Conservation (phyloP, 1,140 invertebrate species). For the Laupala kohalensis region DNA sequence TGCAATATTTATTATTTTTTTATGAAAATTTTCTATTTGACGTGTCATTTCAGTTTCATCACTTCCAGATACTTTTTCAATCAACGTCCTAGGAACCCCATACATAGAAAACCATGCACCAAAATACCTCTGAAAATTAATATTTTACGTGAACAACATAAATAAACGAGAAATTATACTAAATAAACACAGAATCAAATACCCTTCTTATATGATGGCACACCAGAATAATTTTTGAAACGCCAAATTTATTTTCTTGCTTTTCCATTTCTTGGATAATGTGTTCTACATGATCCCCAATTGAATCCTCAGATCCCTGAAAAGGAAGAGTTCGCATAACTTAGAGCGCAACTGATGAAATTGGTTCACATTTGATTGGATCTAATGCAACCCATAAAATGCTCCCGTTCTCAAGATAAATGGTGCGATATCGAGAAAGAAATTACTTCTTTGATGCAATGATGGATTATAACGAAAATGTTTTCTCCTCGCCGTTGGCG, state of each 20-base stretch:
- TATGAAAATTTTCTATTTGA: not conserved
- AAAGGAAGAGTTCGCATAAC: no score
- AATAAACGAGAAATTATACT: not conserved
- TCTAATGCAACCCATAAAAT: no score
- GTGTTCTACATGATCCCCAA: not conserved
- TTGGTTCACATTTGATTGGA: no score
- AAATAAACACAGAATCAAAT: not conserved
- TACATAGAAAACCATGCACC: not conserved
- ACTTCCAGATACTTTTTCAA: not conserved
- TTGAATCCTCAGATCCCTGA: not conserved
- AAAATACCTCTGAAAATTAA: not conserved
- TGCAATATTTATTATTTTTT: not conserved
- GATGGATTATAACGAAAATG: no score
- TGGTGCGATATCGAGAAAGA: no score
- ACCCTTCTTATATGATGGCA: not conserved
- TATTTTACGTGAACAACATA: not conserved
- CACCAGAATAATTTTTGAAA: not conserved
- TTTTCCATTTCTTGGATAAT: not conserved
- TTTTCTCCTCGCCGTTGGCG: no score
- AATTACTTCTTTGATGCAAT: no score
- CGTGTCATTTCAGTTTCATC: not conserved
- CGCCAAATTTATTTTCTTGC: not conserved
- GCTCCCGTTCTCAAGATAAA: no score
- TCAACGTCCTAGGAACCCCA: not conserved
- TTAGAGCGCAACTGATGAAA: no score